Base-by-base conservation (phyloP, 2,888 invertebrate genomes). In the Chelonus formosanus region DNA sequence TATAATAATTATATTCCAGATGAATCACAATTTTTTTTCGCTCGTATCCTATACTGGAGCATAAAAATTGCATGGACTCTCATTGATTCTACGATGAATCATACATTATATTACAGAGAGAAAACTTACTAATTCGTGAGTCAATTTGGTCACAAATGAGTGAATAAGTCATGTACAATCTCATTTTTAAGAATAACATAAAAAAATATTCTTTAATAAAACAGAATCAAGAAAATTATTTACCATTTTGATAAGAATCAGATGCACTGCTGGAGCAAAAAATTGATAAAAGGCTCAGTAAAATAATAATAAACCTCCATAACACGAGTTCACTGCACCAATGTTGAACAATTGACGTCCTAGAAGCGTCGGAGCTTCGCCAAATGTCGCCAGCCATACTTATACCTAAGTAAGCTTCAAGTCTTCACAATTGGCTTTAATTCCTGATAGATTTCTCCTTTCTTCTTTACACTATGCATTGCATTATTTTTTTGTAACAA, bases 301-400 rank as follows among this genome's bases (percentile, higher is more conserved):
- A 20, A 20, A 20, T 60, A 10, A 67, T 45, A 76, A 72, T 67
- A 72, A 68, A 75, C 75, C 76, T 78, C 69, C 75, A 77, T 73
- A 70, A 74, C 72, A 72, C 61, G 65, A 67, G 50, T 66, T 66
- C 71, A 71, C 70, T 70, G 63, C 71, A 69, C 62, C 67, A 48
- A 59, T 62, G 69, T 69, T 65, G 72, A 68, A 56, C 58, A 62
- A 69, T 68, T 66, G 69, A 60, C 61, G 43, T 67, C 61, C 64
- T 68, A 64, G 36, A 70, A 68, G 32, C 54, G 40, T 32, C 58
- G 45, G 8, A 48, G 55, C 45, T 34, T 45, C 69, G 69, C 71
- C 75, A 75, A 74, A 73, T 76, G 76, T 79, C 80, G 75, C 78
- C 71, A 69, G 76, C 76, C 81, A 81, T 81, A 69, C 20, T 52